A percentile compares a stretch with the other conserved stretches of the same genome.
phyloP scores from a whole-genome alignment of 2,888 invertebrate species.

The Drosophila mettleri region DNA sequence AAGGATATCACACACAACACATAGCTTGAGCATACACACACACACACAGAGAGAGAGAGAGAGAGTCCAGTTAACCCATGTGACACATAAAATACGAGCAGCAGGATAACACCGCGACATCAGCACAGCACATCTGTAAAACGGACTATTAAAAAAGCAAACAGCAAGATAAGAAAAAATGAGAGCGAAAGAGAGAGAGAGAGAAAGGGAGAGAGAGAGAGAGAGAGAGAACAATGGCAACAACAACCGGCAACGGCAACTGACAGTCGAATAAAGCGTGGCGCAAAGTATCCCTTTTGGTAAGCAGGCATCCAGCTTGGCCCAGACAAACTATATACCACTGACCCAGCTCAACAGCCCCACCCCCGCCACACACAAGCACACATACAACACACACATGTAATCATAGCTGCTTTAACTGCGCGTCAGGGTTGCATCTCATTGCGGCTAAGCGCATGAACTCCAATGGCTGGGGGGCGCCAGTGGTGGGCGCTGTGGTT shows the following conservation, averaged over 20 bases:
- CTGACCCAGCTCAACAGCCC: conserved; percentile 12
- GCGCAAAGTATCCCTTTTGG: conserved; percentile 36
- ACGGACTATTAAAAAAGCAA: conserved; percentile 22
- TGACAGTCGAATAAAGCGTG: conserved; percentile 22
- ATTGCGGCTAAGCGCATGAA: conserved; percentile 36
- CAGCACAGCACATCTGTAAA: conserved; percentile 46
- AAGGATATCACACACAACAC: conserved; percentile 52
- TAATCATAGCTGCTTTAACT: conserved; percentile 41
- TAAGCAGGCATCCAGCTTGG: conserved; percentile 15
- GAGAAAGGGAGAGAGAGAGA: no score
- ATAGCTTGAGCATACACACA: no score
- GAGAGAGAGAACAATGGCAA: conserved; percentile 1
- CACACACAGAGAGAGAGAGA: conserved; percentile 40
- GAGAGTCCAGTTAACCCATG: conserved; percentile 48
- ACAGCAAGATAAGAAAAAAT: not conserved
- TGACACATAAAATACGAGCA: conserved; percentile 40
- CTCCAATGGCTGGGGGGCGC: conserved; percentile 9
- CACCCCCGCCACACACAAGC: not conserved
- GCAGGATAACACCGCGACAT: conserved; percentile 24
- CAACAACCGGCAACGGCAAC: conserved; percentile 27
- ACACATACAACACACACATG: conserved; percentile 22
- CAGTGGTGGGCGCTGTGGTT: conserved; percentile 35
- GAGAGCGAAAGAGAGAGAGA: not conserved
- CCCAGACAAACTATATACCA: conserved; percentile 30
- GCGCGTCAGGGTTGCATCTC: conserved; percentile 47